Evolutionary conservation across 2,113 vertebrate genomes (phyloP), one percentile per base, ranked within the genome.

Genomic region (Mesoclemmys tuberculata): DNA sequence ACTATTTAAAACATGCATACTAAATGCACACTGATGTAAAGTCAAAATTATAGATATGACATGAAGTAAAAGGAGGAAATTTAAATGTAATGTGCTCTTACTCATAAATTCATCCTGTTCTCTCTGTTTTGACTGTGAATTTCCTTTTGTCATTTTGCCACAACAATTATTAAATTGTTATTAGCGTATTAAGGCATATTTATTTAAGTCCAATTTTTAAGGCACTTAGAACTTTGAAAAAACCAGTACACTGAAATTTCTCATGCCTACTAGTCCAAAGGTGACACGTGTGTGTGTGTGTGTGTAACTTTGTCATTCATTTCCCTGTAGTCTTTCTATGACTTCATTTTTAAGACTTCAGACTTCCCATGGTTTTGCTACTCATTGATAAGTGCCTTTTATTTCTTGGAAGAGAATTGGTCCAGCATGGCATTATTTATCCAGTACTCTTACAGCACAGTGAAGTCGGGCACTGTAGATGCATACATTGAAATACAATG

Each of bases 21-120:
- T 77, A 77, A 29, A 46, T 77, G 41, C 24, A 29, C 41, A 26
- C 18, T 38, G 10, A 61, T 29, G 31, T 61, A n/a, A 68, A 77
- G 41, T 77, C 13, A 46, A 14, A 38, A 38, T 46, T 77, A 46
- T 77, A 77, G 26, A 46, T 77, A 26, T 77, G 74, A 77, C 74
- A 46, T 41, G 29, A 46, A 14, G 26, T 46, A 46, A 16, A 77
- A 27, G 41, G 22, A 77, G 74, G 74, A 77, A 77, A 58, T 83
- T 94, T 88, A 93, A 58, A 75, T 84, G 58, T 93, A 80, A 88
- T 93, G 84, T 89, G 49, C 93, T 95, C 95, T 92, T 89, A 74
- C 92, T 95, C 92, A 93, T 96, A 79, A 94, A 95, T 97, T 93
- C 19, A 90, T 91, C 92, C 90, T 95, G 71, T 93, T 95, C 88